Conservation (phyloP, 2,113 vertebrate genomes). For the Baryphthengus martii region DNA sequence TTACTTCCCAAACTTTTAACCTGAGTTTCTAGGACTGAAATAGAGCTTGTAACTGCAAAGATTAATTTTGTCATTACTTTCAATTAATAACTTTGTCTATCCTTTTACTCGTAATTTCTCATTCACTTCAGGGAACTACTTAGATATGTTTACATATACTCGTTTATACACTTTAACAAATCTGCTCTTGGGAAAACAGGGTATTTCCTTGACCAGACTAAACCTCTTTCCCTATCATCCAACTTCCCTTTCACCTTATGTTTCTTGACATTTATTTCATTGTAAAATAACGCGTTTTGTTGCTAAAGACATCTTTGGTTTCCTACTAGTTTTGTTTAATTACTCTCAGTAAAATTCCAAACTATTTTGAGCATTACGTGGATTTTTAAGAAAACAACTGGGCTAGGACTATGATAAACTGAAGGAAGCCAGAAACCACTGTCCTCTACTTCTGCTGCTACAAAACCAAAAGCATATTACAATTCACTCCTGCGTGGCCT, state of each 20-base stretch:
- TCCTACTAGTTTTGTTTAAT: constrained; percentile 6
- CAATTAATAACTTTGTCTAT: constrained; percentile 33
- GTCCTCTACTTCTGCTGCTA: not conserved
- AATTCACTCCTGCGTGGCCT: not conserved
- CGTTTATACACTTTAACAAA: constrained; percentile 27
- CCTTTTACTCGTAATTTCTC: constrained; percentile 40
- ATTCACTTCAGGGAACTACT: constrained; percentile 22
- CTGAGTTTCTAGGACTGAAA: not conserved
- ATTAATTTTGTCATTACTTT: constrained; percentile 23
- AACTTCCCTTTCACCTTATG: constrained; percentile 10
- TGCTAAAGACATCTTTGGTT: not conserved
- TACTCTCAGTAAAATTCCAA: not conserved
- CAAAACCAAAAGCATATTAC: not conserved
- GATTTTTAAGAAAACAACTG: not conserved
- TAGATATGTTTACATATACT: constrained; percentile 29
- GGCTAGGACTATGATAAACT: not conserved
- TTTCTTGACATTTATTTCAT: not conserved
- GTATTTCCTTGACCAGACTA: constrained; percentile 15
- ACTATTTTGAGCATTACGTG: not conserved
- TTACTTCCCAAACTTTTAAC: not conserved
- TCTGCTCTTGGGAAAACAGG: constrained; percentile 8
- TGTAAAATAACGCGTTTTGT: not conserved
- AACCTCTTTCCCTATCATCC: not conserved
- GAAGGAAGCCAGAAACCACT: not conserved
- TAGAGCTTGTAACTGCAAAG: constrained; percentile 10